Base-by-base conservation (phyloP, 2,888 invertebrate species). In the Apamea monoglypha region DNA sequence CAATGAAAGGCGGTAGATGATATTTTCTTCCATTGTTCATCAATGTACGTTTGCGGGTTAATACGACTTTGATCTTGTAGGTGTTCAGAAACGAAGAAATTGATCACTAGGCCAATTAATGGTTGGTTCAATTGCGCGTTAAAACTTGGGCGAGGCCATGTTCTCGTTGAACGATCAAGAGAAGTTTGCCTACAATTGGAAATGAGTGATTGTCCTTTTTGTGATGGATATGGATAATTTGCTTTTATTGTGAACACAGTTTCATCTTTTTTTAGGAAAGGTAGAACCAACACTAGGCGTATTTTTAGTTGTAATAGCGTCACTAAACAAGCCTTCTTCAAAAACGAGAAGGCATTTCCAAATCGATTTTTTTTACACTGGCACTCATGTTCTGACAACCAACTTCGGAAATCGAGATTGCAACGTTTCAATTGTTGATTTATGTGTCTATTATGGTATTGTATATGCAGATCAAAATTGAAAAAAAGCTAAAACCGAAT, bases 101-200 rank as follows among this genome's bases (percentile, higher is more conserved):
- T 59, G 18, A 59, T 14, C 32, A 59, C 12, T 29, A 18, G 1
- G 29, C 40, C 53, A 29, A 14, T 8, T n/a, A 75, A 76, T 59
- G 14, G 32, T n/a, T 76, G 10, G n/a, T 47, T 47, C n/a, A n/a
- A 59, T 76, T 44, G 18, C 14, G 59, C n/a, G 59, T 76, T 76
- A n/a, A 5, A 3, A n/a, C 14, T 44, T 32, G 44, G 44, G n/a
- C 6, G 75, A 76, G 3, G 44, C 44, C 56, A n/a, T 36, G 59
- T 76, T 59, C 44, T 44, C 21, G 18, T n/a, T 44, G 1, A 56
- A n/a, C 14, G 44, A 32, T 59, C 32, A 76, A 59, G 44, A 56
- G 25, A 3, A 6, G 16, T 14, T 50, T 21, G 10, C 4, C 16
- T 40, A 25, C 2, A 56, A 56, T 53, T 44, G 1, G 18, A 25